Conservation (phyloP, 2,888 invertebrate species). For the Tetragnatha montana region DNA sequence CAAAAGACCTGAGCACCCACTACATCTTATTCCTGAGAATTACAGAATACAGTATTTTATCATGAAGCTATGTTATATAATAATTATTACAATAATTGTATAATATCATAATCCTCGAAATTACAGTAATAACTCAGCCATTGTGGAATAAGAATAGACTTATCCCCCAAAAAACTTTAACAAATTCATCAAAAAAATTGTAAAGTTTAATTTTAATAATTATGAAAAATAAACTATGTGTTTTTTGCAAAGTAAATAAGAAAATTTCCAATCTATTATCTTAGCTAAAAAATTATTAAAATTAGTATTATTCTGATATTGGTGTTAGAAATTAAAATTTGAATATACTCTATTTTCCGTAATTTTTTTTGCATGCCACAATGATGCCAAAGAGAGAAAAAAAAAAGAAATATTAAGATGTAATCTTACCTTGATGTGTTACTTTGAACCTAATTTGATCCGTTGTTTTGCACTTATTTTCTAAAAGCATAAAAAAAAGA, state of each 20-base stretch:
- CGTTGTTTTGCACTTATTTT: constrained; percentile 82
- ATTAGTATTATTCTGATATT: too few relatives aligned
- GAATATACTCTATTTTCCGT: too few relatives aligned
- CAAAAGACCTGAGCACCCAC: constrained; percentile 36
- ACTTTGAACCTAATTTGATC: constrained; percentile 81
- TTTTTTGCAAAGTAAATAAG: neutral
- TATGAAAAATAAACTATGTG: neutral
- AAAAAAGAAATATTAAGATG: too few relatives aligned
- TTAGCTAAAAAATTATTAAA: too few relatives aligned
- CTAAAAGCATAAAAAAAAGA: constrained; percentile 77
- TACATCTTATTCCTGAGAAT: constrained; percentile 61
- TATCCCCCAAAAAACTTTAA: neutral
- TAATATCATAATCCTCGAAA: neutral
- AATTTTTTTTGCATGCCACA: too few relatives aligned
- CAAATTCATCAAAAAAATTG: neutral
- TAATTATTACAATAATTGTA: neutral
- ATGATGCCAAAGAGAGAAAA: too few relatives aligned
- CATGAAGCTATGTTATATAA: neutral
- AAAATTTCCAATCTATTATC: neutral
- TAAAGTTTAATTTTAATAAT: neutral
- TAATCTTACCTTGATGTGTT: constrained; percentile 76
- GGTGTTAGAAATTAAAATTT: too few relatives aligned
- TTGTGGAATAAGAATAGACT: neutral
- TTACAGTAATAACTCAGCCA: neutral
- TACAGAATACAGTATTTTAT: neutral